phyloP scores from a whole-genome alignment of 2,113 vertebrate species.

The Anoura caudifer region DNA sequence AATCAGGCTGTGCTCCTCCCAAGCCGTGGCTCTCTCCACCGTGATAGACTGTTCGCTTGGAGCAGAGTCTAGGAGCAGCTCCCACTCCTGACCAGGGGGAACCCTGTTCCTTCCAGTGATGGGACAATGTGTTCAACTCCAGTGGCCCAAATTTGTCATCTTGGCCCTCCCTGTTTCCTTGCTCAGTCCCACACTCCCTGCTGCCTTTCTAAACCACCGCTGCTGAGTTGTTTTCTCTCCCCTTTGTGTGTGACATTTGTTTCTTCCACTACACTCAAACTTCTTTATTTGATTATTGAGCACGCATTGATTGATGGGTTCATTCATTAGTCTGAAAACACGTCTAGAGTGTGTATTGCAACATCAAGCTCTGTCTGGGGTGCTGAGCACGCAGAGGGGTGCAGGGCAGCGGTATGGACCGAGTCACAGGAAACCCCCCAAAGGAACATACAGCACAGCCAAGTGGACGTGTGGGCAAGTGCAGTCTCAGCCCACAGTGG shows the following conservation, averaged over 20 bases:
- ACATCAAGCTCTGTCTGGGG: neutral
- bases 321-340: neutral
- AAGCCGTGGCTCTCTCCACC: neutral
- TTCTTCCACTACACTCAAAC: neutral
- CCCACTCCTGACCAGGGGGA: neutral
- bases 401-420: neutral
- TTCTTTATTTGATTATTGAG: neutral
- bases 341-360: neutral
- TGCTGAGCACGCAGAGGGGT: neutral
- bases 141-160: neutral
- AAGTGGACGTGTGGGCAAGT: no score
- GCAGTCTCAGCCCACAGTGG: no score
- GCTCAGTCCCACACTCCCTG: fast-evolving
- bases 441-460: no score
- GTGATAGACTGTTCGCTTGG: fast-evolving
- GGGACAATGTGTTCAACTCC: neutral
- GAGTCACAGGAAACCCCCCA: neutral
- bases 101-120: neutral
- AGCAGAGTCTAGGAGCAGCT: neutral
- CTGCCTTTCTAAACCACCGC: neutral
- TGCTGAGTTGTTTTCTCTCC: neutral
- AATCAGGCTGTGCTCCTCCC: neutral
- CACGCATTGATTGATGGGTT: neutral
- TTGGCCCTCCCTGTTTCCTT: neutral
- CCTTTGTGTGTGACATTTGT: neutral